A percentile compares a stretch with the other conserved stretches of the same genome.
These are phyloP conservation scores for Chalcis sispes DNA, from an alignment of 2,888 invertebrate genomes.

Conservation along the genomic window DNA sequence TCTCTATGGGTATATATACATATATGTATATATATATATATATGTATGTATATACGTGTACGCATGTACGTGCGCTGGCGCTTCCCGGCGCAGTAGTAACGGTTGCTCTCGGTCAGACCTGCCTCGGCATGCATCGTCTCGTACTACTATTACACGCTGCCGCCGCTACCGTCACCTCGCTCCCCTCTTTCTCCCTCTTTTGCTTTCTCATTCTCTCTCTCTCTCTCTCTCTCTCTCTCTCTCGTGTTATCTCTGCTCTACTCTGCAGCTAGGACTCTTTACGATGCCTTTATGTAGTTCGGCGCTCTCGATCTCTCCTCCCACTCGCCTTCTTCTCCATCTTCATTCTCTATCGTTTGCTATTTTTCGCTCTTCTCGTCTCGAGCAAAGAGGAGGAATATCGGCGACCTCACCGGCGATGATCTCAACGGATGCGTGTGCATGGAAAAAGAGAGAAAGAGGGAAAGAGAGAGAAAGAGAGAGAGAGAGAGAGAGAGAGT, in stretches of 20 bases:
- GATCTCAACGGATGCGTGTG: conserved; percentile 29
- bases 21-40: too few species aligned
- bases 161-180: neutral
- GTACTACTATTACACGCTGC: conserved; percentile 28
- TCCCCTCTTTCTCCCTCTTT: neutral
- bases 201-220: conserved; percentile 23
- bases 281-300: too few species aligned
- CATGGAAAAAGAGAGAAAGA: conserved; percentile 4
- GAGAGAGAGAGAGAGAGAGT: neutral
- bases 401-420: neutral
- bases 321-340: too few species aligned
- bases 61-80: too few species aligned
- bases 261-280: too few species aligned
- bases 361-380: too few species aligned
- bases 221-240: conserved; percentile 23
- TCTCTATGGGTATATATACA: neutral
- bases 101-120: conserved; percentile 51
- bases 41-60: too few species aligned
- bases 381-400: too few species aligned
- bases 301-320: too few species aligned
- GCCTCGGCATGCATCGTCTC: conserved; percentile 57
- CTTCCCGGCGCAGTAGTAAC: conserved; percentile 19
- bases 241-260: neutral
- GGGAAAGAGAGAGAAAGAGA: conserved; percentile 20
- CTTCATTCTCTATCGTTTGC: too few species aligned